A percentile compares a stretch with the other conserved stretches of the same genome.
Evolutionary conservation across 2,113 vertebrate genomes (phyloP).

Genomic region (Nibea coibor): DNA sequence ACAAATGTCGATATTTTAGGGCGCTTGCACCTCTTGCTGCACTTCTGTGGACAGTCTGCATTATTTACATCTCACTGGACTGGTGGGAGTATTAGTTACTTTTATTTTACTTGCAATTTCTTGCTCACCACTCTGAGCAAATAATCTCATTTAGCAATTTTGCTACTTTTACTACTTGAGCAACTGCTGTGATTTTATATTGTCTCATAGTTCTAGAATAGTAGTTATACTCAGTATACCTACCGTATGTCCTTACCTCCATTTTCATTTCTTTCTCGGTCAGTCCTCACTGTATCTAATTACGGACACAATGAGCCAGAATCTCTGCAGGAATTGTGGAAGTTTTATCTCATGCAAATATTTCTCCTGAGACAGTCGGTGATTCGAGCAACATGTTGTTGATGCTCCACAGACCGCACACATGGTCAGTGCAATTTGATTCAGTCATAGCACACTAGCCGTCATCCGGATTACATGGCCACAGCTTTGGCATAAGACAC

Average conservation of each 20-base stretch:
- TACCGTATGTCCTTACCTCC: not conserved
- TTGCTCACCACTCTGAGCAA: not conserved
- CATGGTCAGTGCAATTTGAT: not conserved
- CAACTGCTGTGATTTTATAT: not conserved
- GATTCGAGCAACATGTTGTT: not conserved
- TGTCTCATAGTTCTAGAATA: not conserved
- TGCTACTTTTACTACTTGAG: not conserved
- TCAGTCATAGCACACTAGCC: constrained; percentile 26
- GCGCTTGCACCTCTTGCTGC: not conserved
- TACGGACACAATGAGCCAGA: not conserved
- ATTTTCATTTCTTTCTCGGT: not conserved
- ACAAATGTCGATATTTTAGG: not conserved
- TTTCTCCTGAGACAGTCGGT: not conserved
- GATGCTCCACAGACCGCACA: not conserved
- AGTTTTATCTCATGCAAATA: not conserved
- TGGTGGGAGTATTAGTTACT: not conserved
- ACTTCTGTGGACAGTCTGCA: not conserved
- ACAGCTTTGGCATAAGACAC: constrained; percentile 41
- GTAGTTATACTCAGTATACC: too few relatives aligned
- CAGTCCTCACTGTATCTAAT: not conserved
- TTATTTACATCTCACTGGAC: not conserved
- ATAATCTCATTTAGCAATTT: not conserved
- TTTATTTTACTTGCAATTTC: not conserved
- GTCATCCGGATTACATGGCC: constrained; percentile 78
- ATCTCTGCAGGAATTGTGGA: not conserved